Evolutionary conservation across 1,140 invertebrate genomes (phyloP), one percentile per base, ranked within the genome.

Genomic region (Arion vulgaris): DNA sequence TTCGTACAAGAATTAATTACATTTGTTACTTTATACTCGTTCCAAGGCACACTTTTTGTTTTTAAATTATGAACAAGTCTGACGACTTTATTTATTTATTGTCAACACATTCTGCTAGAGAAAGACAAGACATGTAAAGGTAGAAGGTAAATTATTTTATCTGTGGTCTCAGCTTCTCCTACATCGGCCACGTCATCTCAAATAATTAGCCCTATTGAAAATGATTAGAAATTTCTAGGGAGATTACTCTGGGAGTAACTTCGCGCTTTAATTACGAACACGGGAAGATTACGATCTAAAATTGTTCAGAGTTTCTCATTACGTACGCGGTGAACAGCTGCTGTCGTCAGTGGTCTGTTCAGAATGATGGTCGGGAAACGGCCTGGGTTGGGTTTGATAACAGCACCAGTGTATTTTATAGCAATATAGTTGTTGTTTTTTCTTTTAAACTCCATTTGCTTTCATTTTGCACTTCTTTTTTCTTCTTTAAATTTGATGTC

Each of bases 231-330:
- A 66, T 32, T 66, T 66, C 17, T 28, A 66, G n/a, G 62, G 62
- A 66, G 62, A 28, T 66, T 32, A 66, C 62, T 66, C 62, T n/a
- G 62, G 62, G 62, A 32, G n/a, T 57, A 34, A 34, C 62, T 34
- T 66, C 28, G 2, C 17, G 62, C 28, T 66, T 66, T 66, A 28
- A 66, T 66, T 66, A 28, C 17, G n/a, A 34, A 28, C 11, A 66
- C n/a, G 5, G 2, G 62, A 32, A 66, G 62, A 66, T 66, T 66
- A 66, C 2, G 62, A 7, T 66, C 62, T 66, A 66, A 66, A 66
- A 66, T 66, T 66, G 62, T n/a, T 32, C 11, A 17, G n/a, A 66
- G 28, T 66, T 66, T 66, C 62, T 66, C 62, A 66, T 66, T 66
- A 66, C n/a, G n/a, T 23, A 66, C 62, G n/a, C 28, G n/a, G n/a